Percentiles rank a stretch among this genome's conserved stretches.
Conservation (phyloP, 1,140 invertebrate species). For the Drosophila nebulosa region DNA sequence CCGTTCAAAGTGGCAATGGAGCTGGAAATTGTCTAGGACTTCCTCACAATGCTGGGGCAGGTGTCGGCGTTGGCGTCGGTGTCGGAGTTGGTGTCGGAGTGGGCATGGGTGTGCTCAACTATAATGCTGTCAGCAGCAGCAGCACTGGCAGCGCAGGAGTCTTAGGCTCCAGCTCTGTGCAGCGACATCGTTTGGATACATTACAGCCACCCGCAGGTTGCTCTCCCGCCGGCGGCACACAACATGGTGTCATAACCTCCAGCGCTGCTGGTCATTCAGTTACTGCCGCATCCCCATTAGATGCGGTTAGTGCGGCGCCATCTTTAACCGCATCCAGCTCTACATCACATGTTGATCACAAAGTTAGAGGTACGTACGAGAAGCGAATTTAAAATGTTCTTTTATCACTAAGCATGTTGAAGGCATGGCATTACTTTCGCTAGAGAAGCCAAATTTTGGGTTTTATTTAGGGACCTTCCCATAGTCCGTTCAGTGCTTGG, state of each 20-base stretch:
- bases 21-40: slow-evolving; percentile 67
- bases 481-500: too few species aligned
- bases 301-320: slow-evolving; percentile 50
- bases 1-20: slow-evolving; percentile 62
- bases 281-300: slow-evolving; percentile 31
- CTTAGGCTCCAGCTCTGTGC: slow-evolving; percentile 43
- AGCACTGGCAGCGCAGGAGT: slow-evolving; percentile 57
- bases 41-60: slow-evolving; percentile 55
- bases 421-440: not conserved
- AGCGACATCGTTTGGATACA: slow-evolving; percentile 70
- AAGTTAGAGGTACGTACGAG: slow-evolving; percentile 61
- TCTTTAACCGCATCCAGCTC: slow-evolving; percentile 42
- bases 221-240: slow-evolving; percentile 65
- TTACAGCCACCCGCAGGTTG: slow-evolving; percentile 68
- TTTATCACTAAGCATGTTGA: not conserved
- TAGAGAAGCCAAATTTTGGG: too few species aligned
- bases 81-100: slow-evolving; percentile 49
- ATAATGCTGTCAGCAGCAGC: slow-evolving; percentile 73
- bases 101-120: slow-evolving; percentile 61
- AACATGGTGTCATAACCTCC: slow-evolving; percentile 74
- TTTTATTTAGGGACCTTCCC: too few species aligned
- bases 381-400: not conserved
- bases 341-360: slow-evolving; percentile 62
- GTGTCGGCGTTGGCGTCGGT: slow-evolving; percentile 33
- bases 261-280: slow-evolving; percentile 56